Base-by-base conservation (phyloP, 1,140 invertebrate species). In the Apocrypta bakeri region DNA sequence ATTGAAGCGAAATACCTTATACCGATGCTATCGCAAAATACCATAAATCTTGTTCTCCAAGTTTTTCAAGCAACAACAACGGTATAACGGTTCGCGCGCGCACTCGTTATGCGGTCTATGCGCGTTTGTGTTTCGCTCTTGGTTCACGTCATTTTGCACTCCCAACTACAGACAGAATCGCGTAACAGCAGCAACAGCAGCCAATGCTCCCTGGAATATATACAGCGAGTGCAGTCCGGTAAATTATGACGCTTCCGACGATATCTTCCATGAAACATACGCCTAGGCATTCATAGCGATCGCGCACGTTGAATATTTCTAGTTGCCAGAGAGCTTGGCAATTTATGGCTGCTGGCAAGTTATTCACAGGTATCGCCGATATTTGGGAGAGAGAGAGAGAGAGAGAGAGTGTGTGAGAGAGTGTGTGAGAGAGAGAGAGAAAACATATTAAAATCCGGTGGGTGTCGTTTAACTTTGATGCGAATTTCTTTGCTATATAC, bases 221-320 rank as follows among this genome's bases (percentile, higher is more conserved):
- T 56, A 56, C 48, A 56, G 48, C 48, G 48, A 56, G 48, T 17
- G 48, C 24, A 25, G 24, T 29, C 64, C 64, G 64, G 64, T 66
- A 66, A 66, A 66, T 66, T 66, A 66, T 66, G 64, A 66, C 64
- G 11, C 64, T 66, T 66, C 27, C 25, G 64, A 37, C 69, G 69
- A 71, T 71, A 71, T 71, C 69, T 71, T 71, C 27, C 21, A 71
- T 37, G 69, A 71, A 71, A 71, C 69, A 71, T 71, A 21, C 69
- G 29, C 27, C 11, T 71, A 37, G 21, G 27, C 33, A 29, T 56
- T 56, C 69, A 31, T 21, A 21, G 27, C 69, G 33, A 33, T 37
- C 21, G 64, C 69, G 69, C 31, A 40, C 31, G 33, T 31, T 29
- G 64, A 56, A 71, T 71, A 71, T 71, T 71, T 71, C 27, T 71